Percentiles rank a stretch among this genome's conserved stretches.
These are phyloP conservation scores for Eupithecia centaureata DNA, from an alignment of 2,888 invertebrate genomes.

Conservation along the genomic window DNA sequence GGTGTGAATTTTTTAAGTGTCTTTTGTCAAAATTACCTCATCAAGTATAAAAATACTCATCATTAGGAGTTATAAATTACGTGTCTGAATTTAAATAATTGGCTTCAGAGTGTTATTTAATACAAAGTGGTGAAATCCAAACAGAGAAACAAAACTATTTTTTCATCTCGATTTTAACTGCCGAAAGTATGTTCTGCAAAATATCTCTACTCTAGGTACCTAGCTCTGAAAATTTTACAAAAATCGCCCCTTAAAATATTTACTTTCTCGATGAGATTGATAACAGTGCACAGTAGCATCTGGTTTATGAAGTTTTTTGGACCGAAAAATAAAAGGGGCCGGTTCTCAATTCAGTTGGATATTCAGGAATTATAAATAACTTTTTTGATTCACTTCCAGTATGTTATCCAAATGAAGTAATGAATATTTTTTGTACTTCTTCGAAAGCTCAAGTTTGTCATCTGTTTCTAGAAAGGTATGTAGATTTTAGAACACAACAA, in stretches of 20 bases:
- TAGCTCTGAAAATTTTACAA: too few species aligned
- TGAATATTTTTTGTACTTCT: not conserved
- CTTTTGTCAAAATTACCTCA: not conserved
- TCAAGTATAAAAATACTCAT: not conserved
- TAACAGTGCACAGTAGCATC: not conserved
- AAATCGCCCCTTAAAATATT: too few species aligned
- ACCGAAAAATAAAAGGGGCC: too few species aligned
- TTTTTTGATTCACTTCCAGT: too few species aligned
- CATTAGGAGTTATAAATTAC: not conserved
- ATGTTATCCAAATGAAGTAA: too few species aligned
- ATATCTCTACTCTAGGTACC: too few species aligned
- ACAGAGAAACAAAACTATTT: too few species aligned
- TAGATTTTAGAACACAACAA: not conserved
- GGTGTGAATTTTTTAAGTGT: not conserved
- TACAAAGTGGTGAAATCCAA: not conserved
- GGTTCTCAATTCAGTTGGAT: too few species aligned
- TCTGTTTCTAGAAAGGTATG: too few species aligned
- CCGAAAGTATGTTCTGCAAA: not conserved
- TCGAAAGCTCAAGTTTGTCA: not conserved
- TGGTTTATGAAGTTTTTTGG: too few species aligned
- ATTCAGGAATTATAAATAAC: too few species aligned
- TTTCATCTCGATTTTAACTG: too few species aligned
- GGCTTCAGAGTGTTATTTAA: not conserved
- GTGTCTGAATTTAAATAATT: not conserved
- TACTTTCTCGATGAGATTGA: not conserved